Percentiles rank a stretch among this genome's conserved stretches.
phyloP scores from a whole-genome alignment of 2,888 invertebrate genomes.

The Mechanitis messenoides region DNA sequence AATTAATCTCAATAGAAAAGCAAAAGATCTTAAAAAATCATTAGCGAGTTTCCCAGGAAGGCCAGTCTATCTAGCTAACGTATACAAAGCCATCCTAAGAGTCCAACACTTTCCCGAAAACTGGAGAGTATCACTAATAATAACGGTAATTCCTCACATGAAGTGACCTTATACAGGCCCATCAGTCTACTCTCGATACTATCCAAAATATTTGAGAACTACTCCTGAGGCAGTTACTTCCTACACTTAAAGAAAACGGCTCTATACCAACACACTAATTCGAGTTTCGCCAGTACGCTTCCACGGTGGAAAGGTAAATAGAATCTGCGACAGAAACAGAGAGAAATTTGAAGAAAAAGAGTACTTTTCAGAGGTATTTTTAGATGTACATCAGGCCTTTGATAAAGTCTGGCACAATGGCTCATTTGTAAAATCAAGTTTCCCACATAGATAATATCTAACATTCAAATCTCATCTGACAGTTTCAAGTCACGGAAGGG shows the following conservation, averaged over 20 bases:
- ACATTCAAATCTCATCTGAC: too few species aligned
- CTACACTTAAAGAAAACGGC: not conserved
- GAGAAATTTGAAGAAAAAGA: not conserved
- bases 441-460: too few species aligned
- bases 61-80: too few species aligned
- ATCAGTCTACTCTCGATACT: not conserved
- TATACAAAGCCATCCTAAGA: too few species aligned
- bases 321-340: not conserved
- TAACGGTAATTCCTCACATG: not conserved
- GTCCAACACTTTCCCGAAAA: too few species aligned
- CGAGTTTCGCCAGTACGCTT: not conserved
- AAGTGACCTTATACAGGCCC: not conserved
- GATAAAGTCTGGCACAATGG: not conserved
- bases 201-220: not conserved
- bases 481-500: too few species aligned
- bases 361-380: not conserved
- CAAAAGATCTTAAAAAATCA: too few species aligned
- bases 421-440: too few species aligned
- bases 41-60: too few species aligned
- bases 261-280: not conserved
- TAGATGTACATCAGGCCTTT: not conserved
- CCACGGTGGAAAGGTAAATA: not conserved
- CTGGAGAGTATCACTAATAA: not conserved
- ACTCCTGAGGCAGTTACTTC: not conserved
- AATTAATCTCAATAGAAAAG: too few species aligned